Base-by-base conservation (phyloP, 2,797 vertebrate genomes). In the Coranthus polyacanthus region DNA sequence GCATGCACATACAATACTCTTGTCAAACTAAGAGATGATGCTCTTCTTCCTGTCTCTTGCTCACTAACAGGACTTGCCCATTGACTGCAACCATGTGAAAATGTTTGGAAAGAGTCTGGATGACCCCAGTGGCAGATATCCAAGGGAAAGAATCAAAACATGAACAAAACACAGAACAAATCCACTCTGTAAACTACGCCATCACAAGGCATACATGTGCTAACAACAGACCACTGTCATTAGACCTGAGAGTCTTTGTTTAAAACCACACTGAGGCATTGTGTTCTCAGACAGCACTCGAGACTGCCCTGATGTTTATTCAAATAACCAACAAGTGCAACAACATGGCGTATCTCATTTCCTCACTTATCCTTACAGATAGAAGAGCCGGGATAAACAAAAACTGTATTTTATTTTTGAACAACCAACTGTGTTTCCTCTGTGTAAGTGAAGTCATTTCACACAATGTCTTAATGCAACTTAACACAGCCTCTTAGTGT, bases 281-380 rank as follows among this genome's bases (percentile, higher is more conserved):
- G 89, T 91, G 66, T 76, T 79, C 74, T 88, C 83, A 91, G 89
- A 92, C 88, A 73, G 82, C 85, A 83, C 86, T 92, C 85, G 42
- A 91, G 84, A 85, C 85, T 82, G 63, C 61, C 78, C 84, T 78
- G 79, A 89, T 88, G 82, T 89, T 88, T 87, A 86, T 89, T 91
- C 85, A 87, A 85, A 90, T 84, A 78, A 76, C 53, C 79, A 84
- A 78, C 81, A 84, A 85, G 79, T 79, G 81, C 76, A 85, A 73
- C 82, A 85, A 76, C 70, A 73, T 43, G 69, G 55, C 53, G 63
- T 78, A 82, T 87, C 68, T 52, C 73, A 82, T 78, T 75, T 78
- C 44, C 56, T 57, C 29, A 8, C 49, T 75, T 41, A 52, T 62
- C 44, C 51, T 78, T 47, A 47, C 36, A 10, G 36, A 60, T 18